Percentiles rank a stretch among this genome's conserved stretches.
Evolutionary conservation across 2,888 invertebrate genomes (phyloP).

Genomic region (Teleogryllus oceanicus): DNA sequence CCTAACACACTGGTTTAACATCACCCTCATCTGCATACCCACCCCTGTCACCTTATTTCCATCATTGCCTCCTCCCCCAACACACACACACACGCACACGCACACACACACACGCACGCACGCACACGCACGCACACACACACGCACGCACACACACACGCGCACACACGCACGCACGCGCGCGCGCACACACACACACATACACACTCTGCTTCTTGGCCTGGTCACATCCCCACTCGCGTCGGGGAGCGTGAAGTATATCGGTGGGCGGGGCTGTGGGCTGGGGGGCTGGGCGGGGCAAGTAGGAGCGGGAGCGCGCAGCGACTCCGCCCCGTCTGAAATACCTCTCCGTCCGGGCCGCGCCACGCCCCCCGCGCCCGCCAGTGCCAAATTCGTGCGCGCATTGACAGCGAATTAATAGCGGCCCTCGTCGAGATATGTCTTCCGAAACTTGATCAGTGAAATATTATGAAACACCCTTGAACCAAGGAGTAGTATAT

Average conservation of each 20-base stretch:
- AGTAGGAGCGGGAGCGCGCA: background rate
- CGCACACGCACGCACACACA: background rate
- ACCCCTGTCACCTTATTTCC: slow-evolving; percentile 41
- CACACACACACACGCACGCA: background rate
- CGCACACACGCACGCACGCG: too few relatives aligned
- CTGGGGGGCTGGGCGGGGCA: background rate
- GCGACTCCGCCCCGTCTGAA: background rate
- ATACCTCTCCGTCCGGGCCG: background rate
- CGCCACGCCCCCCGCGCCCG: too few relatives aligned
- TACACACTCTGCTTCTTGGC: background rate
- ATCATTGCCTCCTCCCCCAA: background rate
- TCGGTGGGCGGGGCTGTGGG: background rate
- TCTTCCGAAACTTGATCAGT: slow-evolving; percentile 18
- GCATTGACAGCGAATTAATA: slow-evolving; percentile 18
- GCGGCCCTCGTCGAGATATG: background rate
- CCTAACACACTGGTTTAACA: too few relatives aligned
- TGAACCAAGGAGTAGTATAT: slow-evolving; percentile 9
- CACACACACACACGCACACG: background rate
- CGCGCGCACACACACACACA: too few relatives aligned
- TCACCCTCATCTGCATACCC: background rate
- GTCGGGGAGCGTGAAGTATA: background rate
- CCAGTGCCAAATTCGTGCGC: background rate
- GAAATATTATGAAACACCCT: slow-evolving; percentile 18
- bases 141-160: background rate
- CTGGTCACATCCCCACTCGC: background rate